Conservation (phyloP, 2,113 vertebrate genomes). For the Fulmarus glacialis region DNA sequence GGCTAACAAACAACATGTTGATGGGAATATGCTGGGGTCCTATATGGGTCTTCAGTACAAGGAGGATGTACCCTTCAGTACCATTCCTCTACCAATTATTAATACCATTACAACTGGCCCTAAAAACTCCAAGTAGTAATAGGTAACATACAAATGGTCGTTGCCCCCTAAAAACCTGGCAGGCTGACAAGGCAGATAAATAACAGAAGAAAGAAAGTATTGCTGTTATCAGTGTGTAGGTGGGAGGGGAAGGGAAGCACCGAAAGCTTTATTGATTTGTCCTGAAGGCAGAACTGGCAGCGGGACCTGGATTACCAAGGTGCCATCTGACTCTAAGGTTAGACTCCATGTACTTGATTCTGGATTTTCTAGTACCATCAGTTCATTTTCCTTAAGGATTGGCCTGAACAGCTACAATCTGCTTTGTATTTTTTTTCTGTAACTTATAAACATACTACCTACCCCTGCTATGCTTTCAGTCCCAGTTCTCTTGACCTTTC, state of each 20-base stretch:
- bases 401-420: background rate
- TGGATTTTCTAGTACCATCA: background rate
- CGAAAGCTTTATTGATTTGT: background rate
- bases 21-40: background rate
- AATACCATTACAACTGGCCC: background rate
- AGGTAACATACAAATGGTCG: background rate
- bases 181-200: background rate
- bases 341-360: background rate
- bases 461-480: background rate
- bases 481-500: background rate
- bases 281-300: background rate
- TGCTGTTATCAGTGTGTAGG: background rate
- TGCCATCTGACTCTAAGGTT: background rate
- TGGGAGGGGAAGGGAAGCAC: background rate
- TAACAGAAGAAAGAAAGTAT: background rate
- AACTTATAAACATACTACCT: background rate
- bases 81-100: background rate
- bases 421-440: background rate
- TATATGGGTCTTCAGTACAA: background rate
- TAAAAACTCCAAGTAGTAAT: background rate
- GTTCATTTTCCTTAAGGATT: background rate
- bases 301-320: accelerated
- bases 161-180: background rate
- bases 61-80: background rate
- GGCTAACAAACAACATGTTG: background rate